Evolutionary conservation across 2,888 invertebrate species (phyloP).

Genomic region (Pegoplata infirma): DNA sequence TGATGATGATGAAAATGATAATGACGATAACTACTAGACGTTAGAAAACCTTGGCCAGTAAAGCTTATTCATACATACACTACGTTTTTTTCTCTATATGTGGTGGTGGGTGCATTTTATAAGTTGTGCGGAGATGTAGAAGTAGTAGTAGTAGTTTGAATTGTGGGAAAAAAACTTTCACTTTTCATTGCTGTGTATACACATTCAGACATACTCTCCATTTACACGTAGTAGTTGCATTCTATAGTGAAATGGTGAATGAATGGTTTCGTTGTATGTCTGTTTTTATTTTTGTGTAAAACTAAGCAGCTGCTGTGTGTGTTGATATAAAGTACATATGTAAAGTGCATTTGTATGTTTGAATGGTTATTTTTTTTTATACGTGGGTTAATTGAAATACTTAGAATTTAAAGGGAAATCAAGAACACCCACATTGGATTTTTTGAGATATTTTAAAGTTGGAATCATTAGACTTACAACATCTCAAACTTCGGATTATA

Average conservation of each 20-base stretch:
- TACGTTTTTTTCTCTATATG: not conserved
- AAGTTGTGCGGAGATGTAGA: not conserved
- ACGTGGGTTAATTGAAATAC: slow-evolving; percentile 17
- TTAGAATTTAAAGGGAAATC: no score
- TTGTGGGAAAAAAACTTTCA: slow-evolving; percentile 48
- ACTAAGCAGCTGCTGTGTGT: slow-evolving; percentile 1
- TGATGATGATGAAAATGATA: slow-evolving; percentile 3
- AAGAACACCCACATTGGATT: no score
- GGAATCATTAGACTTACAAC: no score
- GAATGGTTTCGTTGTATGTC: slow-evolving; percentile 29
- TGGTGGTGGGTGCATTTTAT: slow-evolving; percentile 12
- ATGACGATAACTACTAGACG: slow-evolving; percentile 28
- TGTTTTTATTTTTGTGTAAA: slow-evolving; percentile 1
- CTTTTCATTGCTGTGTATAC: slow-evolving; percentile 6
- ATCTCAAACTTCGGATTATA: no score
- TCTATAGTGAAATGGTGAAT: slow-evolving; percentile 29
- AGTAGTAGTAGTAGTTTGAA: no score
- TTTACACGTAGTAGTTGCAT: slow-evolving; percentile 31
- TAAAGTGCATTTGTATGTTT: slow-evolving; percentile 31
- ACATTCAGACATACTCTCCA: not conserved
- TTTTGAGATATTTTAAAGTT: no score
- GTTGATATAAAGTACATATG: not conserved
- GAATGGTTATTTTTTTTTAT: not conserved
- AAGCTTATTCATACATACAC: slow-evolving; percentile 11
- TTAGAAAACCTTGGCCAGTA: slow-evolving; percentile 55